These are phyloP conservation scores for Hemicrepidius hirtus DNA, from an alignment of 2,888 invertebrate genomes.

Conservation along the genomic window DNA sequence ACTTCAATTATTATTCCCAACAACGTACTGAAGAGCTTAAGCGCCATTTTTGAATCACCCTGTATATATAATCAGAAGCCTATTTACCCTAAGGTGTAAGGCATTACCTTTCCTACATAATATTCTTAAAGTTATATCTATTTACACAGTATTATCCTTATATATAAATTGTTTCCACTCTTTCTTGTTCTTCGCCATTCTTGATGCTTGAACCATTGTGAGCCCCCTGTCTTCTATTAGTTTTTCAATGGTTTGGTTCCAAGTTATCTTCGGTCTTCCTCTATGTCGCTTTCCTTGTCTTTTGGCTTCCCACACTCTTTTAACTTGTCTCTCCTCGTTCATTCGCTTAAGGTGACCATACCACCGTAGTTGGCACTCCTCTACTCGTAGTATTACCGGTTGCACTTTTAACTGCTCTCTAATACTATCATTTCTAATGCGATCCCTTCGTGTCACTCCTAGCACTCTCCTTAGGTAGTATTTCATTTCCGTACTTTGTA, in stretches of 20 bases:
- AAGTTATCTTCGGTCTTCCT: neutral
- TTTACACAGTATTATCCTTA: too few species aligned
- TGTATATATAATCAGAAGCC: too few species aligned
- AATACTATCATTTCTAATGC: slow-evolving; percentile 13
- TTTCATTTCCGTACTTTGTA: slow-evolving; percentile 21
- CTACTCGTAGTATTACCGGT: neutral
- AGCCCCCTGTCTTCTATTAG: slow-evolving; percentile 1
- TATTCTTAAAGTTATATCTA: too few species aligned
- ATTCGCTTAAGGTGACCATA: slow-evolving; percentile 16
- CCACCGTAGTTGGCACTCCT: too few species aligned
- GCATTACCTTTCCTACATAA: too few species aligned
- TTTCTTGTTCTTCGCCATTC: too few species aligned
- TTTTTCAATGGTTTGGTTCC: slow-evolving; percentile 6
- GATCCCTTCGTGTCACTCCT: neutral
- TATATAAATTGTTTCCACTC: too few species aligned
- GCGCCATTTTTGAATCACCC: too few species aligned
- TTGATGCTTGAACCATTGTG: slow-evolving; percentile 1
- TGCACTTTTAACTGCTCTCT: slow-evolving; percentile 10
- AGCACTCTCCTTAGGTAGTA: slow-evolving; percentile 20
- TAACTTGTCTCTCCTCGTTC: neutral
- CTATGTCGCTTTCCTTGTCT: slow-evolving; percentile 4
- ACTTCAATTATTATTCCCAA: too few species aligned
- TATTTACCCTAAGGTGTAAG: too few species aligned
- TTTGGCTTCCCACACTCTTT: too few species aligned
- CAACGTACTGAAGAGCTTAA: too few species aligned